Base-by-base conservation (phyloP, 2,113 vertebrate species). In the Colossoma macropomum region DNA sequence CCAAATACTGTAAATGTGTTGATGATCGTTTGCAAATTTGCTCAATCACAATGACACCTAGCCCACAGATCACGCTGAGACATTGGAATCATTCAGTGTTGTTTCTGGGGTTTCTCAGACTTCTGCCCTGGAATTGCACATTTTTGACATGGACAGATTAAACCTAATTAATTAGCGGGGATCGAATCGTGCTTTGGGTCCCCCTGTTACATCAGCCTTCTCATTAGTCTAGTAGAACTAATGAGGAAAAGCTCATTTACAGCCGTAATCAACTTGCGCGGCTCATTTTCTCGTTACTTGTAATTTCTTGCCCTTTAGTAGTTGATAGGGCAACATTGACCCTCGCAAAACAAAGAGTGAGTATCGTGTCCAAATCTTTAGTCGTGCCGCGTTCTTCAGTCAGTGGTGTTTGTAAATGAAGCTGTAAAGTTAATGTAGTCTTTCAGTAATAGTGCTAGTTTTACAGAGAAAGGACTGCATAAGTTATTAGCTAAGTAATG, bases 201-300 rank as follows among this genome's bases (percentile, higher is more conserved):
- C 10, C 45, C 9, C 30, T 9, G 10, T 68, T 75, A 41, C 62
- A 21, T 75, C 48, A 62, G 52, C 28, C 62, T 77, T 69, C 34
- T 75, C 32, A 16, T 62, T 77, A 77, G 59, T 70, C 19, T 69
- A 75, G 38, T 48, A 59, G 65, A 45, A 15, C 23, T 38, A 76
- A 75, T 56, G 34, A 52, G 45, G 28, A 82, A 71, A 71, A 23
- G 16, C 68, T 71, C 32, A 3, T 69, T 34, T 69, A 41, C 13
- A 76, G 15, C 62, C 50, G 10, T 76, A 83, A 83, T 77, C 73
- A 82, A 69, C 73, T 76, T 66, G 38, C 56, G 19, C 27, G 25
- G 34, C 48, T 41, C 48, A 48, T 28, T 82, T n/a, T 15, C 12
- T 75, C 6, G 32, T 82, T 82, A 2, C 21, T 27, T 69, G 15